A percentile compares a stretch with the other conserved stretches of the same genome.
Evolutionary conservation across 2,113 vertebrate genomes (phyloP).

Genomic region (Aldabrachelys gigantea): DNA sequence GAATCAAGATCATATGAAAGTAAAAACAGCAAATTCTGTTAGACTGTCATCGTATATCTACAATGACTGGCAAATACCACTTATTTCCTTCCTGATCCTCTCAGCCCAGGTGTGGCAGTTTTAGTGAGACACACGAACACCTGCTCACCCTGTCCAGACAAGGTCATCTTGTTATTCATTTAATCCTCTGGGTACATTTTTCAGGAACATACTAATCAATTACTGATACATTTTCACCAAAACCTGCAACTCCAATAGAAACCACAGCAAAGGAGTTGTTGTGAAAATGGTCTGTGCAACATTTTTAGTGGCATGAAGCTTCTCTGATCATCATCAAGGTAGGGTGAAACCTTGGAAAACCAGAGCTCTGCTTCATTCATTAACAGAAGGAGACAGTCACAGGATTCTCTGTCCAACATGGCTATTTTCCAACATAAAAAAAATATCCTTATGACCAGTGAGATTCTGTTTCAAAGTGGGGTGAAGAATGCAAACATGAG

Average conservation of each 20-base stretch:
- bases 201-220: not conserved
- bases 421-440: not conserved
- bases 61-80: not conserved
- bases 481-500: not conserved
- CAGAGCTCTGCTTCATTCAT: not conserved
- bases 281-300: not conserved
- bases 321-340: not conserved
- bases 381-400: not conserved
- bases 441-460: not conserved
- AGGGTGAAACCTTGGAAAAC: not conserved
- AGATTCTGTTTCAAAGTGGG: not conserved
- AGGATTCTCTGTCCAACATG: not conserved
- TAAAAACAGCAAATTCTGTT: not conserved
- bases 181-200: not conserved
- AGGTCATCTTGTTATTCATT: not conserved
- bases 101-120: not conserved
- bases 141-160: not conserved
- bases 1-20: not conserved
- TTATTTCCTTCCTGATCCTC: not conserved
- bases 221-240: not conserved
- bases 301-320: not conserved
- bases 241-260: not conserved
- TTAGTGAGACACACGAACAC: not conserved
- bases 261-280: not conserved
- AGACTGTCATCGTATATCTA: not conserved